A percentile compares a stretch with the other conserved stretches of the same genome.
Evolutionary conservation across 2,888 invertebrate genomes (phyloP).

Genomic region (Ectemnius lituratus): DNA sequence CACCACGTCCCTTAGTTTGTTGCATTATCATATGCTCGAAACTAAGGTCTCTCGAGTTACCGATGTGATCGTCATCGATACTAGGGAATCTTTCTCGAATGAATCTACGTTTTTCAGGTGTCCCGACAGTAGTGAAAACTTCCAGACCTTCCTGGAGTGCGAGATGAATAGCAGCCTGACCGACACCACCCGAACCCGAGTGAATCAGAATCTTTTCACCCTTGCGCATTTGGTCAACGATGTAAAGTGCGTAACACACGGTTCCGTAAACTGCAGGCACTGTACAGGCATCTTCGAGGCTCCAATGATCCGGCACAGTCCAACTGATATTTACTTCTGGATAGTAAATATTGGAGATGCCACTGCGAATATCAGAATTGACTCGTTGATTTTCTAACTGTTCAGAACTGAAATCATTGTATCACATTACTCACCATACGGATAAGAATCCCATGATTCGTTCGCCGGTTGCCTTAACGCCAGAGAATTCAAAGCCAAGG

Average conservation of each 20-base stretch:
- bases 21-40: constrained; percentile 92
- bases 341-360: constrained; percentile 26
- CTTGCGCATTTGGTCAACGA: constrained; percentile 79
- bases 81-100: constrained; percentile 80
- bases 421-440: constrained; percentile 20
- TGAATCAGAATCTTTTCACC: constrained; percentile 78
- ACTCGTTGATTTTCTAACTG: background rate
- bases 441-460: constrained; percentile 77
- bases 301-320: constrained; percentile 82
- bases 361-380: constrained; percentile 18
- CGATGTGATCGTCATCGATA: constrained; percentile 84
- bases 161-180: constrained; percentile 84
- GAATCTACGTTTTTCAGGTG: constrained; percentile 80
- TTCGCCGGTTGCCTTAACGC: constrained; percentile 78
- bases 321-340: constrained; percentile 68
- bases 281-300: constrained; percentile 83
- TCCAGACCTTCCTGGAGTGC: constrained; percentile 81
- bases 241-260: constrained; percentile 80
- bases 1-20: constrained; percentile 91
- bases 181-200: constrained; percentile 81
- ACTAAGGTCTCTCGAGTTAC: constrained; percentile 90
- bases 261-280: constrained; percentile 84
- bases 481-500: constrained; percentile 85
- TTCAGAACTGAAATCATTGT: background rate
- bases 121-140: constrained; percentile 82